Evolutionary conservation across 2,888 invertebrate species (phyloP).

Genomic region (Anorthoa munda): DNA sequence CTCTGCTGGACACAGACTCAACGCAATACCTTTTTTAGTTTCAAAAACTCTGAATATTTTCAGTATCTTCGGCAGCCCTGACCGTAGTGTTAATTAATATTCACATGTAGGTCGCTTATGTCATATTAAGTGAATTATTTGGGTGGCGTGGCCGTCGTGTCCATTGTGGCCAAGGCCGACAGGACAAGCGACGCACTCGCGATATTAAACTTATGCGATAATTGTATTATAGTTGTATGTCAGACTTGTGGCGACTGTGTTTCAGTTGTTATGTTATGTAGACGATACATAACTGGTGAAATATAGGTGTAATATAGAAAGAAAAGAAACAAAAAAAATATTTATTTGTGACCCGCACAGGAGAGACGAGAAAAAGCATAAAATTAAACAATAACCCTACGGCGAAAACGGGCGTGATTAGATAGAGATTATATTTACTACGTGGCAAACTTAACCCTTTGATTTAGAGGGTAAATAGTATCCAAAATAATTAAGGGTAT

Average conservation of each 20-base stretch:
- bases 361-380: too few relatives aligned
- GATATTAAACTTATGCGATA: constrained; percentile 46
- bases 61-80: constrained; percentile 40
- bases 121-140: constrained; percentile 60
- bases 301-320: too few relatives aligned
- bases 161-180: constrained; percentile 42
- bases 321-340: too few relatives aligned
- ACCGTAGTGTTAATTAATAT: constrained; percentile 51
- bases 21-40: too few relatives aligned
- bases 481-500: not conserved
- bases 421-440: not conserved
- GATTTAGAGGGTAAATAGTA: not conserved
- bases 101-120: constrained; percentile 53
- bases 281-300: too few relatives aligned
- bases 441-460: too few relatives aligned
- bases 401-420: too few relatives aligned
- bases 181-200: constrained; percentile 43
- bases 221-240: constrained; percentile 41
- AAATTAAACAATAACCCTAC: too few relatives aligned
- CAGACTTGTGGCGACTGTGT: not conserved
- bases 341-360: too few relatives aligned
- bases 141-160: constrained; percentile 51
- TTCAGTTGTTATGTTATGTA: not conserved
- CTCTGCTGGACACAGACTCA: too few relatives aligned
- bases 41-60: not conserved